phyloP scores from a whole-genome alignment of 2,113 vertebrate genomes.

The Oncorhynchus kisutch region DNA sequence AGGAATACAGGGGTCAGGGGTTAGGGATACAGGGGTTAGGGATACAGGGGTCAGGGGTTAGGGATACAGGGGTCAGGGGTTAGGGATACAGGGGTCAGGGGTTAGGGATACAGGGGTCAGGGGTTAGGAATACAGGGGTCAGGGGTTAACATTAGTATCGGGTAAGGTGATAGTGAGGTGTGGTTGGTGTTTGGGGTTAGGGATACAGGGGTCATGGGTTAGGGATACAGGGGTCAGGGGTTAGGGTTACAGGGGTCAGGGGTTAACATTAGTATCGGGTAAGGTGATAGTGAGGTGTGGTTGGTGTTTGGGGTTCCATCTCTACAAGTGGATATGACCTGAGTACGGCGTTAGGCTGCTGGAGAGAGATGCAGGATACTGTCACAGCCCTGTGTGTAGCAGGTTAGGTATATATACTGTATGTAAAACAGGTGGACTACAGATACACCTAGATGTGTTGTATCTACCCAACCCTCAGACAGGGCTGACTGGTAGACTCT shows the following conservation, averaged over 20 bases:
- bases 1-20: too few relatives aligned
- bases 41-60: too few relatives aligned
- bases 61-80: too few relatives aligned
- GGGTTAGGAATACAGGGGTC: too few relatives aligned
- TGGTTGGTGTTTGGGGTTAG: slow-evolving; percentile 2
- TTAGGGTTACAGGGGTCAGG: too few relatives aligned
- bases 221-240: too few relatives aligned
- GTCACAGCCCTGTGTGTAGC: background rate
- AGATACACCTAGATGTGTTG: background rate
- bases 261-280: background rate
- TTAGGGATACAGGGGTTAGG: too few relatives aligned
- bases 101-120: too few relatives aligned
- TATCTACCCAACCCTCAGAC: background rate
- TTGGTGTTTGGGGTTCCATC: slow-evolving; percentile 6
- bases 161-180: background rate
- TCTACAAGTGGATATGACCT: slow-evolving; percentile 21
- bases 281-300: background rate
- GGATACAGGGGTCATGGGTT: too few relatives aligned
- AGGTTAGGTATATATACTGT: too few relatives aligned
- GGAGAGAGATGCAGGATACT: slow-evolving; percentile 33
- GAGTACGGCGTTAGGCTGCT: slow-evolving; percentile 26
- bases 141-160: too few relatives aligned
- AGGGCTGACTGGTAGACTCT: background rate
- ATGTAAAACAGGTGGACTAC: background rate
- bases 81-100: too few relatives aligned